Evolutionary conservation across 2,888 invertebrate species (phyloP).

Genomic region (Sialis fuliginosa): DNA sequence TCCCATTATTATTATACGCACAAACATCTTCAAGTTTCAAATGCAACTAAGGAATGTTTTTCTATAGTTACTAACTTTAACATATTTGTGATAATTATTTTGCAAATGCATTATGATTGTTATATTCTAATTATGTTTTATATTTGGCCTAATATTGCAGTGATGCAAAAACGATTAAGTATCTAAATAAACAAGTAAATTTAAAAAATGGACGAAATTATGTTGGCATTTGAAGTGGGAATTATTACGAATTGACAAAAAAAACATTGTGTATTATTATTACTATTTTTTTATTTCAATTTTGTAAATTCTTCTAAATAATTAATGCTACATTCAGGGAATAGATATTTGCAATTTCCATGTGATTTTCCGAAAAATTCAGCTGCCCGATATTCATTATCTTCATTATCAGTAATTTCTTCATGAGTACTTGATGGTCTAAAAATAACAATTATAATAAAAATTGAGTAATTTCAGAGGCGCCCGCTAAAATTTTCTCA

Average conservation of each 20-base stretch:
- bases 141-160: not conserved
- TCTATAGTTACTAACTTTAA: too few species aligned
- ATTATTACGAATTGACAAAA: too few species aligned
- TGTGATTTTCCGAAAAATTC: conserved; percentile 42
- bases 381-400: conserved; percentile 57
- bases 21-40: not conserved
- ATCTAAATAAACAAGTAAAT: not conserved
- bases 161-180: not conserved
- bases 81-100: too few species aligned
- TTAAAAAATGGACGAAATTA: not conserved
- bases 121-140: too few species aligned
- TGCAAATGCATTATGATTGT: too few species aligned
- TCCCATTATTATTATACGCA: not conserved
- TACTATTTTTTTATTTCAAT: conserved; percentile 3
- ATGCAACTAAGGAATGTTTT: not conserved
- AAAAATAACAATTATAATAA: conserved; percentile 13
- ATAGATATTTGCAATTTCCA: conserved; percentile 35
- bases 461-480: too few species aligned
- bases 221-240: too few species aligned
- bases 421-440: conserved; percentile 58
- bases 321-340: conserved; percentile 43
- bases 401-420: conserved; percentile 38
- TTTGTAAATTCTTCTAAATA: conserved; percentile 37
- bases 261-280: not conserved
- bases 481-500: too few species aligned